phyloP scores from a whole-genome alignment of 1,140 invertebrate species.

The Daktulosphaira vitifoliae region DNA sequence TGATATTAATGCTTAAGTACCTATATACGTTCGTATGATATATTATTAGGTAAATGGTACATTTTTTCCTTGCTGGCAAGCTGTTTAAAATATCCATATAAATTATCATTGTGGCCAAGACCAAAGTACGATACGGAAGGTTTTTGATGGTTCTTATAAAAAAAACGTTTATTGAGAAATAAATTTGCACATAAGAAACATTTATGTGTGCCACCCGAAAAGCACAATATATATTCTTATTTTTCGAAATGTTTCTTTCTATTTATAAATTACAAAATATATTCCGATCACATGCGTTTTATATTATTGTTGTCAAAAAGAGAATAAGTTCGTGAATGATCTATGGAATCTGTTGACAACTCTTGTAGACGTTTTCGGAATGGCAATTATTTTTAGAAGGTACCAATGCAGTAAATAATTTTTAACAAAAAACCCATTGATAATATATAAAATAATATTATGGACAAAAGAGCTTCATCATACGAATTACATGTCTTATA shows the following conservation, averaged over 20 bases:
- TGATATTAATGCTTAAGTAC: conserved; percentile 27
- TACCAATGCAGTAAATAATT: no score
- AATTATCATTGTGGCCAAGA: neutral
- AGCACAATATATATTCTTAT: no score
- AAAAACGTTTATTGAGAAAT: conserved; percentile 9
- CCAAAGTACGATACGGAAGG: neutral
- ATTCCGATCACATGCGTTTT: neutral
- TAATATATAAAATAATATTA: no score
- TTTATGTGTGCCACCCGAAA: no score
- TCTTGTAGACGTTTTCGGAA: no score
- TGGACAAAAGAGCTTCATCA: no score
- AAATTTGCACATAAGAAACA: neutral
- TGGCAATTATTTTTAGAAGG: no score
- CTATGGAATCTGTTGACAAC: neutral
- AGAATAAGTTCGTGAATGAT: neutral
- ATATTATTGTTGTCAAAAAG: neutral
- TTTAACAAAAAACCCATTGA: no score
- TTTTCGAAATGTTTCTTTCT: no score
- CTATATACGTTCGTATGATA: conserved; percentile 13
- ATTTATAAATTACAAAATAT: conserved; percentile 7
- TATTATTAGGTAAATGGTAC: conserved; percentile 28
- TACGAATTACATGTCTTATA: no score
- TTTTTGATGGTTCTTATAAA: neutral
- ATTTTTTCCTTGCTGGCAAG: neutral
- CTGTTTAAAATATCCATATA: conserved; percentile 11